Evolutionary conservation across 2,888 invertebrate genomes (phyloP), one percentile per base, ranked within the genome.

Genomic region (Tineola bisselliella): DNA sequence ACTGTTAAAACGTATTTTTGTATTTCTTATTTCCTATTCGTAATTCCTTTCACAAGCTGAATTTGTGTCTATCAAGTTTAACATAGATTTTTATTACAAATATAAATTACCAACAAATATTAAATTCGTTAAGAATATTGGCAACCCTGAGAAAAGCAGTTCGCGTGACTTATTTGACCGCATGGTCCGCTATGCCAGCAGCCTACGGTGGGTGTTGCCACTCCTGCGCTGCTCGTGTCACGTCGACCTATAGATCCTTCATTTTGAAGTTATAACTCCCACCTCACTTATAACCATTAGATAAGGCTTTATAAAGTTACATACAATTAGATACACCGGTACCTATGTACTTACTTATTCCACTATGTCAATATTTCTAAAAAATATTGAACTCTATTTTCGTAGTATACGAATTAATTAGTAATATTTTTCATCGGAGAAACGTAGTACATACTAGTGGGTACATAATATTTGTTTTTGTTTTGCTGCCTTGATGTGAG

Each of bases 121-220:
- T 25, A 25, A 25, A 25, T 25, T 25, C 2, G 6, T 25, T 4
- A 25, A 25, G 25, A 25, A 25, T 44, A 8, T 44, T 48, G 18
- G 15, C 48, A 48, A 48, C 48, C 48, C 48, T 48, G n/a, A 18
- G 15, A 8, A 38, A 38, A 38, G 48, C 48, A 48, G 48, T 48
- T 48, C 48, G 48, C 48, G 48, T 48, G 48, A 48, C 48, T 48
- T 48, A 48, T 48, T 48, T 48, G 48, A 48, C 48, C 48, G 48
- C 48, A 48, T 18, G 15, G 17, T 48, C 12, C 48, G 15, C 17
- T 18, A 8, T 48, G 48, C 18, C 15, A 17, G 18, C 48, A 48
- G 15, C 48, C 17, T 8, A 48, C 48, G 15, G 48, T 48, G 48
- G 38, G 38, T 38, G 38, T 38, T 38, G n/a, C 38, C 38, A 38